A percentile compares a stretch with the other conserved stretches of the same genome.
These are phyloP conservation scores for Thalassarche chlororhynchos DNA, from an alignment of 2,113 vertebrate genomes.

Conservation along the genomic window DNA sequence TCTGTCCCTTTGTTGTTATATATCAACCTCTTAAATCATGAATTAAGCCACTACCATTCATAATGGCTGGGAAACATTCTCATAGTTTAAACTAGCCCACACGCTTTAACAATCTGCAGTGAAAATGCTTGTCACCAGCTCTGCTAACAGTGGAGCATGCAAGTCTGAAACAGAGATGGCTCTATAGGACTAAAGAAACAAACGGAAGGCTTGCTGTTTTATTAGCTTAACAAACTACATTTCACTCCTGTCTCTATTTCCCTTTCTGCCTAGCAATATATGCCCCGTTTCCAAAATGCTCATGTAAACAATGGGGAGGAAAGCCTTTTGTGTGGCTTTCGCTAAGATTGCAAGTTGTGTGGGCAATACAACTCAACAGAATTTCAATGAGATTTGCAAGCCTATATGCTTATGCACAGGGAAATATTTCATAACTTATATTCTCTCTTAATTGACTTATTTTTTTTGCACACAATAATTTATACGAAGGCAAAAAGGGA, in stretches of 20 bases:
- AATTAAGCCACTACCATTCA: background rate
- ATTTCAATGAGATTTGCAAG: slow-evolving; percentile 19
- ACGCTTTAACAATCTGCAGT: background rate
- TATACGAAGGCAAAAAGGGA: background rate
- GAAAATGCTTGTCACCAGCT: background rate
- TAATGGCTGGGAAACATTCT: background rate
- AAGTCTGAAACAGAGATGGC: background rate
- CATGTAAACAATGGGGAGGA: background rate
- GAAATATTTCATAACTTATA: slow-evolving; percentile 1
- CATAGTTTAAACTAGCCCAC: background rate
- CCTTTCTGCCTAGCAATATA: background rate
- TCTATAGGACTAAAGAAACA: slow-evolving; percentile 27
- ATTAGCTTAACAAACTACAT: background rate
- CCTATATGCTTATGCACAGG: background rate
- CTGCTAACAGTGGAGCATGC: background rate
- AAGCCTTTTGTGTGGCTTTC: slow-evolving; percentile 36
- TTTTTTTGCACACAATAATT: background rate
- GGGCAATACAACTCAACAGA: background rate
- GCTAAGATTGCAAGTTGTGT: slow-evolving; percentile 2
- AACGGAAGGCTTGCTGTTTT: slow-evolving; percentile 25
- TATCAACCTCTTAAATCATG: background rate
- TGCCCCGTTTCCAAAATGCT: background rate
- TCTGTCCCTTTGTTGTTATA: background rate
- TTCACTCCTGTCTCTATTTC: slow-evolving; percentile 7
- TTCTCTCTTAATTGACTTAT: background rate